These are phyloP conservation scores for Hyphantria cunea DNA, from an alignment of 1,140 invertebrate species.

Conservation along the genomic window DNA sequence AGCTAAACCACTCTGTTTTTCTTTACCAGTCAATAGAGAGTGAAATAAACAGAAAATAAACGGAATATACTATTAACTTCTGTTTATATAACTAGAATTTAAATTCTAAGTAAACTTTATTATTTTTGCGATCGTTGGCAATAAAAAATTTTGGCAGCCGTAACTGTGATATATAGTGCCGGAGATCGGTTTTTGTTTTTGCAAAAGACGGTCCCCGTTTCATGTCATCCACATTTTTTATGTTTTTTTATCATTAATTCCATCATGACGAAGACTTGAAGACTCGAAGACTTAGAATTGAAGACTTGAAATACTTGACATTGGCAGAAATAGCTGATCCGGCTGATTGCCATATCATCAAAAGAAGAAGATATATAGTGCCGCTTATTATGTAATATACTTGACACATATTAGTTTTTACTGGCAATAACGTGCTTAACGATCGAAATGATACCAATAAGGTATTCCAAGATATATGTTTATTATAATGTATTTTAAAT, in stretches of 20 bases:
- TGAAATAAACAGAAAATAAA: neutral
- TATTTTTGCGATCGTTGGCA: conserved; percentile 24
- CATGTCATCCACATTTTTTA: too few relatives aligned
- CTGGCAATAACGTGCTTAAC: neutral
- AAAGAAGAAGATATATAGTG: conserved; percentile 24
- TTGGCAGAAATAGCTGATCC: too few relatives aligned
- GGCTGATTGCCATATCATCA: too few relatives aligned
- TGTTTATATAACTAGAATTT: neutral
- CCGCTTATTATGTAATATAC: conserved; percentile 24
- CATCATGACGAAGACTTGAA: too few relatives aligned
- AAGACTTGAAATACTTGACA: too few relatives aligned
- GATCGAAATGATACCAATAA: neutral
- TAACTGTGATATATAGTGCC: conserved; percentile 23
- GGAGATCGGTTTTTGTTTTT: too few relatives aligned
- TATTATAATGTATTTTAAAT: too few relatives aligned
- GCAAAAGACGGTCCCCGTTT: too few relatives aligned
- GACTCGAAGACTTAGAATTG: too few relatives aligned
- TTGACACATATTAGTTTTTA: conserved; percentile 17
- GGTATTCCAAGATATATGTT: too few relatives aligned
- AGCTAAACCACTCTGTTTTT: neutral
- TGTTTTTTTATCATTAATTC: too few relatives aligned
- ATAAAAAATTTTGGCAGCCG: conserved; percentile 21
- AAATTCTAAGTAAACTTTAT: conserved; percentile 1
- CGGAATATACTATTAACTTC: neutral
- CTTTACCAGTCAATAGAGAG: neutral